These are phyloP conservation scores for Euglossa dilemma DNA, from an alignment of 1,140 invertebrate genomes.

Conservation along the genomic window DNA sequence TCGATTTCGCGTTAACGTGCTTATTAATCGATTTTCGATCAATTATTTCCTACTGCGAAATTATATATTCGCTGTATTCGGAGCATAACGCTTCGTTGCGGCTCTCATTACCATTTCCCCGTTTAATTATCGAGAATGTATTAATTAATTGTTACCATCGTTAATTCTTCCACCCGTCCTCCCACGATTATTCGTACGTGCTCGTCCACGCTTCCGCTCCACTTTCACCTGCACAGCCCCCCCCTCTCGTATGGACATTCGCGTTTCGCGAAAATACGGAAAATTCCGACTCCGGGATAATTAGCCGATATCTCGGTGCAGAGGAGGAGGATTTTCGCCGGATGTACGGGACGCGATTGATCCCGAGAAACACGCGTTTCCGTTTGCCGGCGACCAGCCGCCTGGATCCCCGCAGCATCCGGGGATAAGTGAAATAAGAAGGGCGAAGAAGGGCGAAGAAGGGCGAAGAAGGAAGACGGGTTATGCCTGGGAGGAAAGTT, in stretches of 20 bases:
- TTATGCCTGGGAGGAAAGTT: conserved; percentile 34
- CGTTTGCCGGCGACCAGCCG: too few species aligned
- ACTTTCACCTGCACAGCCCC: too few species aligned
- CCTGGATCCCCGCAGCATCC: too few species aligned
- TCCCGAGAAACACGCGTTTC: too few species aligned
- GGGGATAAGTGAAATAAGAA: not conserved
- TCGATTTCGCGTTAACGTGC: conserved; percentile 4
- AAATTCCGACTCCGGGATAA: too few species aligned
- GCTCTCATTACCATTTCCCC: conserved; percentile 4
- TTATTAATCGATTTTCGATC: conserved; percentile 43
- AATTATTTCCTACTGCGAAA: conserved; percentile 30
- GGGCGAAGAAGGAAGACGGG: not conserved
- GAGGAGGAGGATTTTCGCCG: too few species aligned
- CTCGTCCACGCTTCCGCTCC: not conserved
- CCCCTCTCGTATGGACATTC: too few species aligned
- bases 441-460: too few species aligned
- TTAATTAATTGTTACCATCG: conserved; percentile 34
- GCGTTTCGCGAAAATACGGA: too few species aligned
- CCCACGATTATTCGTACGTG: not conserved
- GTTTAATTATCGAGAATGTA: conserved; percentile 46
- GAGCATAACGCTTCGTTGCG: not conserved
- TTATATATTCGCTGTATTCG: not conserved
- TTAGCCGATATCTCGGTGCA: too few species aligned
- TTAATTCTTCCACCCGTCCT: not conserved
- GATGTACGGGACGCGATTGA: too few species aligned